phyloP scores from a whole-genome alignment of 2,113 vertebrate species.

The Syngnathus floridae region DNA sequence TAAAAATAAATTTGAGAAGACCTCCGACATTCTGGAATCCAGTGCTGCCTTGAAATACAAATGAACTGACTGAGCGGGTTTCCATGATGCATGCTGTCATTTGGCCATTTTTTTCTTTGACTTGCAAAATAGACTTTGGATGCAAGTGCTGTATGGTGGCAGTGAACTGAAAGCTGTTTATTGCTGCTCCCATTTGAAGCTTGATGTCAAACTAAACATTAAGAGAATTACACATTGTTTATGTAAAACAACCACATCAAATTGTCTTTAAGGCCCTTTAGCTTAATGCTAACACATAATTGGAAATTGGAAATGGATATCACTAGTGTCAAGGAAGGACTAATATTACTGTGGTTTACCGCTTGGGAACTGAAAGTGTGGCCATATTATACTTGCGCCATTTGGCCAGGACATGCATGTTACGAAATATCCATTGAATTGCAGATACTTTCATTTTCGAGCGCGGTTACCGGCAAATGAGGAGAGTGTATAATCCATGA shows the following conservation, averaged over 20 bases:
- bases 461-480: no score
- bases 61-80: no score
- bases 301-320: not conserved
- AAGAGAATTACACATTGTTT: not conserved
- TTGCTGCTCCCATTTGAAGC: not conserved
- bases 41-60: no score
- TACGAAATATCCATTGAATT: not conserved
- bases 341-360: not conserved
- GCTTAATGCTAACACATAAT: not conserved
- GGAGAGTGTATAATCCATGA: no score
- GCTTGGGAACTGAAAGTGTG: not conserved
- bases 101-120: not conserved
- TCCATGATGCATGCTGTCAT: not conserved
- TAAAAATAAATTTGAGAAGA: no score
- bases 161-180: not conserved
- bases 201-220: not conserved
- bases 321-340: not conserved
- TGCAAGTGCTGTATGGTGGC: not conserved
- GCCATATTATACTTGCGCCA: not conserved
- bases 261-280: no score
- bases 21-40: no score
- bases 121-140: not conserved
- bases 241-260: not conserved
- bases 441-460: not conserved
- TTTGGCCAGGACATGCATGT: not conserved